These are phyloP conservation scores for Heliconius hortense DNA, from an alignment of 2,888 invertebrate genomes.

Conservation along the genomic window DNA sequence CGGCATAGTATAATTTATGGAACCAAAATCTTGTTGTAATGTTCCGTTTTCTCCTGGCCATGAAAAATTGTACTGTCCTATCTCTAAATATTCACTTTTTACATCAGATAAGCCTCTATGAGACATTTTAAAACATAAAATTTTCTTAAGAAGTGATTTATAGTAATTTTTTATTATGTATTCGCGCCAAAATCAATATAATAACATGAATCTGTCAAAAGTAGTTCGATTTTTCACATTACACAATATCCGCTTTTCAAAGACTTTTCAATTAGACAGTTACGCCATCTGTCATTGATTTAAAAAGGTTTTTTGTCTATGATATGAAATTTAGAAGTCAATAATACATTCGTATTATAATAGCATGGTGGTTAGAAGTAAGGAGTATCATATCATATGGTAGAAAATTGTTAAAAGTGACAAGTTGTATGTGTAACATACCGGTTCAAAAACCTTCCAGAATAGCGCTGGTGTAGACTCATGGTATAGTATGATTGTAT, in stretches of 20 bases:
- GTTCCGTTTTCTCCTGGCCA: constrained; percentile 79
- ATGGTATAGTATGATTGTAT: too few relatives aligned
- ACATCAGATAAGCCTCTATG: constrained; percentile 61
- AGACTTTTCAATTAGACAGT: not conserved
- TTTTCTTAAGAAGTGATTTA: constrained; percentile 14
- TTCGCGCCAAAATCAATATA: constrained; percentile 67
- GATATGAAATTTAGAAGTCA: not conserved
- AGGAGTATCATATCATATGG: too few relatives aligned
- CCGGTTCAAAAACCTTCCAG: too few relatives aligned
- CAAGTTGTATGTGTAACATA: too few relatives aligned
- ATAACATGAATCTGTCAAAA: constrained; percentile 15
- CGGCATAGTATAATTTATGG: constrained; percentile 74
- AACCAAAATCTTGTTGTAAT: constrained; percentile 70
- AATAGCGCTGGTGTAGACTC: too few relatives aligned
- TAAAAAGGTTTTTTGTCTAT: constrained; percentile 5
- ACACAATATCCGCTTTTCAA: constrained; percentile 30
- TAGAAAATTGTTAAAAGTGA: too few relatives aligned
- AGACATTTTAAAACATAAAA: constrained; percentile 47
- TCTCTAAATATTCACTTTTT: constrained; percentile 69
- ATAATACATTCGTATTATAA: too few relatives aligned
- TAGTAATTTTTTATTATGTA: constrained; percentile 32
- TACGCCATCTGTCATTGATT: not conserved
- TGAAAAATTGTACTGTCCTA: constrained; percentile 74
- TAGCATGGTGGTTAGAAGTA: too few relatives aligned
- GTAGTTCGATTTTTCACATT: not conserved